phyloP scores from a whole-genome alignment of 2,888 invertebrate genomes.

The Thymelicus acteon region DNA sequence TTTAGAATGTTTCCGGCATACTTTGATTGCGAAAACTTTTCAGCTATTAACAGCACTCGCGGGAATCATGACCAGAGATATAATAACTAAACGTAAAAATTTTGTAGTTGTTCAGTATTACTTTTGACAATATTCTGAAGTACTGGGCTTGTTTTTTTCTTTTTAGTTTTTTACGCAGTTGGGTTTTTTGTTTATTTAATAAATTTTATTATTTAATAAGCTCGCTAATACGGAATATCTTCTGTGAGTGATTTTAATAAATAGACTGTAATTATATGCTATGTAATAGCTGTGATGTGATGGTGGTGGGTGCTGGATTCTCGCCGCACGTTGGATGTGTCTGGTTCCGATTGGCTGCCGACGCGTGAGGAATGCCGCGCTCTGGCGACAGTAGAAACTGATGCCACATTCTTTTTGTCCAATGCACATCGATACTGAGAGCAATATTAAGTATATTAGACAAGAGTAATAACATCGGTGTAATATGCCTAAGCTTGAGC shows the following conservation, averaged over 20 bases:
- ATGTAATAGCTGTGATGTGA: slow-evolving; percentile 2
- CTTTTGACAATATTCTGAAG: too few species aligned
- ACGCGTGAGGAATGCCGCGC: slow-evolving; percentile 76
- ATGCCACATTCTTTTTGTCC: slow-evolving; percentile 46
- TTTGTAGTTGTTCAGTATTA: too few species aligned
- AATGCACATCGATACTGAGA: slow-evolving; percentile 21
- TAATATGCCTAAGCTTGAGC: too few species aligned
- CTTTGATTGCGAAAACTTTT: slow-evolving; percentile 21
- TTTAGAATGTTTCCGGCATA: slow-evolving; percentile 23
- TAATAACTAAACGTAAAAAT: too few species aligned
- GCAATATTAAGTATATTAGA: neutral
- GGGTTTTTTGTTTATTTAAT: too few species aligned
- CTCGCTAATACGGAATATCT: too few species aligned
- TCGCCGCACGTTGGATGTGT: slow-evolving; percentile 58
- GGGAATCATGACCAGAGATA: too few species aligned
- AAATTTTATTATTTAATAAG: too few species aligned
- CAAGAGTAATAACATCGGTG: neutral
- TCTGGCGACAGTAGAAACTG: slow-evolving; percentile 73
- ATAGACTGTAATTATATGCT: too few species aligned
- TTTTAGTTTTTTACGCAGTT: too few species aligned
- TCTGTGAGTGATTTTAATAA: too few species aligned
- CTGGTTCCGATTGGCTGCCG: slow-evolving; percentile 75
- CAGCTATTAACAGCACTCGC: slow-evolving; percentile 11
- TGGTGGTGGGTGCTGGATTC: slow-evolving; percentile 16
- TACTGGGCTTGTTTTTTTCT: too few species aligned